Evolutionary conservation across 2,113 vertebrate species (phyloP), one percentile per base, ranked within the genome.

Genomic region (Pogona vitticeps): DNA sequence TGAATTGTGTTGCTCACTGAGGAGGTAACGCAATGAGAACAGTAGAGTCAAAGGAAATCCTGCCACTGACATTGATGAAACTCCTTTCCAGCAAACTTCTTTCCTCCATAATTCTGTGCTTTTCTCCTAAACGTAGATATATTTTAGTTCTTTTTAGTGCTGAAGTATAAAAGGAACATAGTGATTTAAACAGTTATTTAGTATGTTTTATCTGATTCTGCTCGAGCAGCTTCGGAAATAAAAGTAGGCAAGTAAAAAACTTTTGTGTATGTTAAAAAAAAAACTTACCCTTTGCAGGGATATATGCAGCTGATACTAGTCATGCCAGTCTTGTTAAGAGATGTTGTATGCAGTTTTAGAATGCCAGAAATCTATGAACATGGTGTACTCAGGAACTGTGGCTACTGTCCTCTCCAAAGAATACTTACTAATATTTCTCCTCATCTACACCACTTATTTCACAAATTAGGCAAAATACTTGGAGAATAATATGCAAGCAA

Each of bases 21-120:
- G 84, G 80, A 87, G 82, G 91, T 89, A 84, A 91, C 89, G 86
- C 78, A 88, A 76, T 70, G n/a, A 23, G 36, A 68, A 58, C 6
- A 76, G 61, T n/a, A 33, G n/a, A 42, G n/a, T 71, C 28, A 20
- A 28, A 86, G 70, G 89, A 90, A 85, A 78, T 72, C 79, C 88
- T 67, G 83, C 86, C 72, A 86, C 81, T 88, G 90, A 78, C 83
- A 88, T 52, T 84, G 52, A 61, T 14, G 33, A 59, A 18, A 52
- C 12, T 63, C 18, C 3, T 6, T 28, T 59, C 52, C 28, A 23
- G 10, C 31, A 9, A 52, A 31, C 7, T 56, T 77, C 21, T 23
- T 33, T 46, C 1, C 61, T 18, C n/a, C 26, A 14, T 20, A 1
- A 1, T 80, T 10, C 59, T 84, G 33, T 26, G 7, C 58, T 21